Evolutionary conservation across 2,113 vertebrate genomes (phyloP).

Genomic region (Gracilinanus agilis): DNA sequence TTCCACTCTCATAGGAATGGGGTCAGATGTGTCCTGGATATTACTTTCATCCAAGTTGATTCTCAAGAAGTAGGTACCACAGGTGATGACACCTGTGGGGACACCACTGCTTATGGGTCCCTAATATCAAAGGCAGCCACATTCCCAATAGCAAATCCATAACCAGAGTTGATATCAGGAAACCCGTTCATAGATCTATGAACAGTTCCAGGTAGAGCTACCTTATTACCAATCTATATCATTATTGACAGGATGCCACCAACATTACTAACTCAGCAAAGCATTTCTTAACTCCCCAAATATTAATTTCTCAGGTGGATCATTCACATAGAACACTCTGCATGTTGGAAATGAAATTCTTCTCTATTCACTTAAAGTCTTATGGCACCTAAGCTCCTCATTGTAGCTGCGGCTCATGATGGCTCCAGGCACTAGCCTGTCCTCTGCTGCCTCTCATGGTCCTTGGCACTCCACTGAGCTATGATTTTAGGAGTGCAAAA

Average conservation of each 20-base stretch:
- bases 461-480: background rate
- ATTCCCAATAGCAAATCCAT: conserved; percentile 99
- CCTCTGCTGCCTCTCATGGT: rapidly evolving
- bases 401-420: conserved; percentile 95
- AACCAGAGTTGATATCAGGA: conserved; percentile 97
- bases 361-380: conserved; percentile 95
- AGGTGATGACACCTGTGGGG: conserved; percentile 95
- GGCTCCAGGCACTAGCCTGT: background rate
- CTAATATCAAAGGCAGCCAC: conserved; percentile 98
- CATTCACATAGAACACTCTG: conserved; percentile 96
- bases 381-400: conserved; percentile 93
- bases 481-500: background rate
- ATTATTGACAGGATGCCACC: conserved; percentile 98
- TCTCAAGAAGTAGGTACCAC: conserved; percentile 94
- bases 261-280: conserved; percentile 94
- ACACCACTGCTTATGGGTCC: conserved; percentile 93
- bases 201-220: conserved; percentile 95
- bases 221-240: conserved; percentile 99
- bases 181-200: conserved; percentile 95
- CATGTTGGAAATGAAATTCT: conserved; percentile 98
- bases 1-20: conserved; percentile 97
- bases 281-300: conserved; percentile 97
- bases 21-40: conserved; percentile 97
- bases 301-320: conserved; percentile 96
- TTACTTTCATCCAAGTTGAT: conserved; percentile 97